Percentiles rank a stretch among this genome's conserved stretches.
phyloP scores from a whole-genome alignment of 2,797 vertebrate genomes.

The Synanceia verrucosa region DNA sequence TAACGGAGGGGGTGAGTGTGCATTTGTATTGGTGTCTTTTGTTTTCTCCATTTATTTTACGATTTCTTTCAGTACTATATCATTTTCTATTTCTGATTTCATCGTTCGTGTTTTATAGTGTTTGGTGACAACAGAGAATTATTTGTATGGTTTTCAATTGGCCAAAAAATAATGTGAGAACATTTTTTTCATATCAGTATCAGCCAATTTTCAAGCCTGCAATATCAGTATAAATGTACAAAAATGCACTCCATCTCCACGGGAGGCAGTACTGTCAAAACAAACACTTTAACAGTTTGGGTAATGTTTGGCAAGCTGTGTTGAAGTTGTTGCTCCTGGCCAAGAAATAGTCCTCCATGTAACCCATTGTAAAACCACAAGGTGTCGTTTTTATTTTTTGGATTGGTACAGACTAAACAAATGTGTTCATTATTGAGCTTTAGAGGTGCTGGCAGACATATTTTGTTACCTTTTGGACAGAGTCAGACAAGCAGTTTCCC shows the following conservation, averaged over 20 bases:
- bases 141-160: background rate
- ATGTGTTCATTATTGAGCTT: background rate
- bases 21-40: background rate
- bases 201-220: too few species aligned
- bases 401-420: background rate
- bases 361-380: background rate
- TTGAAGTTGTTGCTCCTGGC: background rate
- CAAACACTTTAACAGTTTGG: constrained; percentile 1
- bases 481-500: background rate
- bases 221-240: too few species aligned
- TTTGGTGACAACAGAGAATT: background rate
- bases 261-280: background rate
- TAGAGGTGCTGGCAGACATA: background rate
- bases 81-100: background rate
- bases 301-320: background rate
- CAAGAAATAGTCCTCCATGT: background rate
- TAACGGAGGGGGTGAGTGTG: constrained; percentile 38
- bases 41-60: background rate
- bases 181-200: too few species aligned
- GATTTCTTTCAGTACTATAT: background rate
- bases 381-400: background rate
- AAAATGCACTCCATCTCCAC: background rate
- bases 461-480: background rate
- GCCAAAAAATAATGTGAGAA: too few species aligned
- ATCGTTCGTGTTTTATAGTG: too few species aligned